A percentile compares a stretch with the other conserved stretches of the same genome.
Conservation (phyloP, 2,888 invertebrate genomes). For the Drosophila aldrichi region DNA sequence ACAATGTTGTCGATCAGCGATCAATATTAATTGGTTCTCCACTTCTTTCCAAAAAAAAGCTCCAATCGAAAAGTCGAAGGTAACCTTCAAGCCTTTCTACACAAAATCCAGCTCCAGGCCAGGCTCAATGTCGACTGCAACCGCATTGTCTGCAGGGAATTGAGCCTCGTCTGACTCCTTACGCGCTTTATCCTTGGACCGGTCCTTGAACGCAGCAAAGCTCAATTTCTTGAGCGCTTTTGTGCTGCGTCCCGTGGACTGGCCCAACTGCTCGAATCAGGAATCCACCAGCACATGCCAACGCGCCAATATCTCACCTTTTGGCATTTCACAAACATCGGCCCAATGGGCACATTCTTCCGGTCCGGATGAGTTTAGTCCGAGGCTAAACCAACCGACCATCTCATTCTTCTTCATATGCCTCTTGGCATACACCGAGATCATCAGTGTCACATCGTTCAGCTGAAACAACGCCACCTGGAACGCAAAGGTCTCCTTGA, state of each 20-base stretch:
- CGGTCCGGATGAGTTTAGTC: conserved; percentile 95
- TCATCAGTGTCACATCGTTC: conserved; percentile 96
- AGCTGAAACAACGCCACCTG: conserved; percentile 98
- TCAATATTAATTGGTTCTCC: conserved; percentile 17
- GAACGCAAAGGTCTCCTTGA: conserved; percentile 98
- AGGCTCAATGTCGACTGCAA: conserved; percentile 84
- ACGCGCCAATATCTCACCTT: conserved; percentile 95
- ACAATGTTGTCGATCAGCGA: conserved; percentile 16
- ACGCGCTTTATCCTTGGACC: conserved; percentile 81
- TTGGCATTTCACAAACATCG: conserved; percentile 94
- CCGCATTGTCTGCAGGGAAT: conserved; percentile 73
- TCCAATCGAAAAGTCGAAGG: conserved; percentile 50
- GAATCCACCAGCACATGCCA: conserved; percentile 96
- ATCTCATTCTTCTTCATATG: conserved; percentile 97
- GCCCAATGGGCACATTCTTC: conserved; percentile 97
- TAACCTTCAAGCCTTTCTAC: conserved; percentile 49
- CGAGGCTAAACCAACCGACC: conserved; percentile 98
- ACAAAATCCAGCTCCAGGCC: conserved; percentile 84
- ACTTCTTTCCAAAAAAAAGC: conserved; percentile 43
- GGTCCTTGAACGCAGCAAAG: conserved; percentile 81
- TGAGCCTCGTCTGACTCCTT: conserved; percentile 59
- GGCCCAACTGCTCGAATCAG: conserved; percentile 87
- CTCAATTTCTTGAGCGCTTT: conserved; percentile 80
- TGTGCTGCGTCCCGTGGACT: conserved; percentile 83
- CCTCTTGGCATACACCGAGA: conserved; percentile 96